Percentiles rank a stretch among this genome's conserved stretches.
Conservation (phyloP, 1,140 invertebrate species). For the Mercenaria mercenaria region DNA sequence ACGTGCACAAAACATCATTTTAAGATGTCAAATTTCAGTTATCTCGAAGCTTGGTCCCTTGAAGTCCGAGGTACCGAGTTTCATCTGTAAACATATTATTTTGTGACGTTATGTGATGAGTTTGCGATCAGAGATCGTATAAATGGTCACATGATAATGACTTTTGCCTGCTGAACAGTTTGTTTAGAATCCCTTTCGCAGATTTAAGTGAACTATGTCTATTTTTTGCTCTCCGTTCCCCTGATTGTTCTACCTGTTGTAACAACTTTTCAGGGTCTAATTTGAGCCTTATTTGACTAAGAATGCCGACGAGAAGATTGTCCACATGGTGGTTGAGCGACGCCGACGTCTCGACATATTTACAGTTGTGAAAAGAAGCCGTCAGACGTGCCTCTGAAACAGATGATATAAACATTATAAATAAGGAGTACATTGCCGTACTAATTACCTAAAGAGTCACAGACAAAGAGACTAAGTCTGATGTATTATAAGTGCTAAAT, state of each 20-base stretch:
- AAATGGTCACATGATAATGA: constrained; percentile 77
- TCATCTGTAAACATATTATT: too few species aligned
- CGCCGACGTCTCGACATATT: constrained; percentile 94
- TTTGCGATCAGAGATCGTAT: constrained; percentile 48
- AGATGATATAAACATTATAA: too few species aligned
- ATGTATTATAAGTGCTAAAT: background rate
- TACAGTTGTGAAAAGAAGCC: constrained; percentile 91
- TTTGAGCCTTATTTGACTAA: constrained; percentile 87
- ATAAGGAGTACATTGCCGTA: background rate
- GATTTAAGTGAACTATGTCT: constrained; percentile 54
- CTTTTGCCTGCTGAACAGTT: constrained; percentile 73
- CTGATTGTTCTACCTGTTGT: constrained; percentile 25
- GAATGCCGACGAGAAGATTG: constrained; percentile 92
- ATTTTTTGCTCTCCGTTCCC: constrained; percentile 7
- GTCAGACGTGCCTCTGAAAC: constrained; percentile 84
- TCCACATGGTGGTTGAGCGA: constrained; percentile 93
- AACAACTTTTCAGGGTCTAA: constrained; percentile 60
- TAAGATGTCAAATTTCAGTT: too few species aligned
- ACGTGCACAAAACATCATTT: too few species aligned
- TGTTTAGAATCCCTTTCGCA: constrained; percentile 66
- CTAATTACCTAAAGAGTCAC: background rate
- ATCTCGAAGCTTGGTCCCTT: too few species aligned
- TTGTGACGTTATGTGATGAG: too few species aligned
- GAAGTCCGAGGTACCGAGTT: too few species aligned
- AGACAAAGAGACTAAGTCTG: background rate